These are phyloP conservation scores for Watsonalla cultraria DNA, from an alignment of 2,888 invertebrate species.

Conservation along the genomic window DNA sequence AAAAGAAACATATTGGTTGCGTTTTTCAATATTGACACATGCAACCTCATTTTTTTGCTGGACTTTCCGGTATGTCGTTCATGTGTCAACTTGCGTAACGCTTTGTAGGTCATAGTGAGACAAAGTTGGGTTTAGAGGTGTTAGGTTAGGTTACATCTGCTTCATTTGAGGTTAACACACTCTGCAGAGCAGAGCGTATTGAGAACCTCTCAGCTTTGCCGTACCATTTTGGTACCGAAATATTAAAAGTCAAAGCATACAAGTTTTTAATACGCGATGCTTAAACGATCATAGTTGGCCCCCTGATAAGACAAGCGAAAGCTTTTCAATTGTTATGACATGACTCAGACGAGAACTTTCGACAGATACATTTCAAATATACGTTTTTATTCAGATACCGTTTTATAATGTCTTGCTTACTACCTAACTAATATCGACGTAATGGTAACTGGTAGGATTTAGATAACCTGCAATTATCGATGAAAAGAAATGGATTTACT, in stretches of 20 bases:
- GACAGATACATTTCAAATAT: not conserved
- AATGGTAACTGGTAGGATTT: not conserved
- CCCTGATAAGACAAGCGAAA: not conserved
- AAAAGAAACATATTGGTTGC: not conserved
- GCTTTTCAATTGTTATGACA: not conserved
- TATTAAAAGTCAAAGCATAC: too few species aligned
- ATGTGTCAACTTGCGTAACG: conserved; percentile 47
- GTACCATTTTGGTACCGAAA: too few species aligned
- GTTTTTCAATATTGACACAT: not conserved
- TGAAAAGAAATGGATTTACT: not conserved
- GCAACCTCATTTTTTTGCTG: conserved; percentile 4
- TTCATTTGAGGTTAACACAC: not conserved
- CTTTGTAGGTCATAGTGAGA: conserved; percentile 40
- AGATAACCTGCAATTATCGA: not conserved
- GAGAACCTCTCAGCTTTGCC: too few species aligned
- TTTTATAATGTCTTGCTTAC: too few species aligned
- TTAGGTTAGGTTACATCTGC: conserved; percentile 26
- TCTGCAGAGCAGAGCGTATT: not conserved
- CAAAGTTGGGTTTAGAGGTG: conserved; percentile 25
- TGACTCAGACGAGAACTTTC: not conserved
- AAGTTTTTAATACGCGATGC: too few species aligned
- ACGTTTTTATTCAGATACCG: too few species aligned
- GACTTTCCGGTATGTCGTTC: conserved; percentile 30
- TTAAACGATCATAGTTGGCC: too few species aligned
- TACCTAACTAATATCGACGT: not conserved